A percentile compares a stretch with the other conserved stretches of the same genome.
phyloP scores from a whole-genome alignment of 2,888 invertebrate genomes.

The Torymus texanus region DNA sequence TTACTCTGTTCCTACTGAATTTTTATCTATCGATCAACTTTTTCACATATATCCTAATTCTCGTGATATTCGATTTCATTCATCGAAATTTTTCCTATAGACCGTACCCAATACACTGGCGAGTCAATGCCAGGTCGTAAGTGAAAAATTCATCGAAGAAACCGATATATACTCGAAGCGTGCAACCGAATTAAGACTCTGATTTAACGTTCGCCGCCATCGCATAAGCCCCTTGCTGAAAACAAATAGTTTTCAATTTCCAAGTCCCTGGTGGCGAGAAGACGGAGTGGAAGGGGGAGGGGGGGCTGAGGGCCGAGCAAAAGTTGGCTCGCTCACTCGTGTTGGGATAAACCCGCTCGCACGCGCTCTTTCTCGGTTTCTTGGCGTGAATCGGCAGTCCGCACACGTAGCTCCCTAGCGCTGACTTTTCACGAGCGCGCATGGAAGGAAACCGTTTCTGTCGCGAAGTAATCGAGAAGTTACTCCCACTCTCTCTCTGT shows the following conservation, averaged over 20 bases:
- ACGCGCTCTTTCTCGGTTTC: slow-evolving; percentile 7
- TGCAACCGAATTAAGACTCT: background rate
- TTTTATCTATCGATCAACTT: no score
- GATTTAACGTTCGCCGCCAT: slow-evolving; percentile 3
- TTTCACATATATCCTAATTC: no score
- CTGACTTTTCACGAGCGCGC: slow-evolving; percentile 47
- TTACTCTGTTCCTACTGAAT: no score
- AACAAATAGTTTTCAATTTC: slow-evolving; percentile 45
- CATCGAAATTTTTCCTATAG: background rate
- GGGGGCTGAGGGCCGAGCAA: background rate
- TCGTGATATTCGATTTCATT: no score
- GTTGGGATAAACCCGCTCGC: background rate
- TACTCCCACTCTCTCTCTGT: slow-evolving; percentile 36
- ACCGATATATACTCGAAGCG: background rate
- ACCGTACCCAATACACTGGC: background rate
- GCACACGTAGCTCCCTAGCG: slow-evolving; percentile 50
- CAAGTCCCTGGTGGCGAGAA: slow-evolving; percentile 18
- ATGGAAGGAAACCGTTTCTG: slow-evolving; percentile 53
- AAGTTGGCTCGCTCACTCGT: slow-evolving; percentile 13
- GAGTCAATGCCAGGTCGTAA: no score
- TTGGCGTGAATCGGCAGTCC: slow-evolving; percentile 35
- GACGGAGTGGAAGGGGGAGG: slow-evolving; percentile 21
- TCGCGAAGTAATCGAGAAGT: slow-evolving; percentile 56
- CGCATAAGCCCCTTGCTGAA: slow-evolving; percentile 5
- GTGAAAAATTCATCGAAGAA: slow-evolving; percentile 9